phyloP scores from a whole-genome alignment of 1,140 invertebrate genomes.

The Pseudomyrmex concolor region DNA sequence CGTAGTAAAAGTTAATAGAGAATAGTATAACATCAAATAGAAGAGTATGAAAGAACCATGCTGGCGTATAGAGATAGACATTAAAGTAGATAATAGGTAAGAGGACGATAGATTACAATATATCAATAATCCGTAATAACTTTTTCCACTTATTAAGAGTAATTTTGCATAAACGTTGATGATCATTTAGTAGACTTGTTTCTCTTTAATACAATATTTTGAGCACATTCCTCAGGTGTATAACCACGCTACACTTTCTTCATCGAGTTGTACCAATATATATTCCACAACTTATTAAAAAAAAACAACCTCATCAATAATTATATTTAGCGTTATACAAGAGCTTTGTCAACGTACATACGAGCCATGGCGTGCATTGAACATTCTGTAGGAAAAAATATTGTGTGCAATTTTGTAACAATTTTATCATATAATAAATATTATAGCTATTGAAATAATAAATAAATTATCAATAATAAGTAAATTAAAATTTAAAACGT shows the following conservation, averaged over 20 bases:
- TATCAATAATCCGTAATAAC: slow-evolving; percentile 82
- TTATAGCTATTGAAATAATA: slow-evolving; percentile 34
- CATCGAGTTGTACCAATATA: slow-evolving; percentile 84
- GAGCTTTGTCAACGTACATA: slow-evolving; percentile 46
- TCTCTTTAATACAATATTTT: slow-evolving; percentile 84
- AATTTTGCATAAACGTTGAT: slow-evolving; percentile 82
- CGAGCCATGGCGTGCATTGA: slow-evolving; percentile 49
- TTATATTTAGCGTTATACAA: slow-evolving; percentile 5
- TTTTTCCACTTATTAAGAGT: slow-evolving; percentile 79
- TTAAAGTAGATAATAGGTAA: slow-evolving; percentile 83
- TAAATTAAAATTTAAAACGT: slow-evolving; percentile 42
- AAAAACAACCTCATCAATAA: slow-evolving; percentile 41
- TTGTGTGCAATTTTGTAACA: slow-evolving; percentile 31
- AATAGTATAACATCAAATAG: slow-evolving; percentile 83
- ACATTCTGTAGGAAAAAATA: slow-evolving; percentile 48
- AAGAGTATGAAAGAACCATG: slow-evolving; percentile 84
- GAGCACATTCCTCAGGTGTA: slow-evolving; percentile 85
- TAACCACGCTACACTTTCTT: slow-evolving; percentile 84
- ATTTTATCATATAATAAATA: slow-evolving; percentile 9
- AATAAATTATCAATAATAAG: slow-evolving; percentile 58
- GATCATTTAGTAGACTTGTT: slow-evolving; percentile 82
- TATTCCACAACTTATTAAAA: slow-evolving; percentile 60
- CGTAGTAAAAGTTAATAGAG: slow-evolving; percentile 83
- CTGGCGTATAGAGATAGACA: slow-evolving; percentile 83
- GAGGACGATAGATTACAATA: slow-evolving; percentile 83